Percentiles rank a stretch among this genome's conserved stretches.
Conservation (phyloP, 2,797 vertebrate species). For the Hoplostethus atlanticus region DNA sequence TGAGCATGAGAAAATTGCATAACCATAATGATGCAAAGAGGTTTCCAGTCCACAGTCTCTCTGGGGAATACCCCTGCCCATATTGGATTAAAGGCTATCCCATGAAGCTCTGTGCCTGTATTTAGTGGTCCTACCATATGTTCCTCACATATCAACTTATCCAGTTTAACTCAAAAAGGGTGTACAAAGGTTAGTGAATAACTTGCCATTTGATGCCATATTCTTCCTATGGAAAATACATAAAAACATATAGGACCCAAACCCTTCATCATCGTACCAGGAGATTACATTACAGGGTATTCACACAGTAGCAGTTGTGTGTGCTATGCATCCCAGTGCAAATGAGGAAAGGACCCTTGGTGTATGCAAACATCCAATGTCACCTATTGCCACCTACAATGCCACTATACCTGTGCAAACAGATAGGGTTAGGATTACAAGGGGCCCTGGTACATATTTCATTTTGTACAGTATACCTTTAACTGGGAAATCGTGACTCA, state of each 20-base stretch:
- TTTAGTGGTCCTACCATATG: conserved; percentile 45
- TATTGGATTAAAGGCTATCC: conserved; percentile 72
- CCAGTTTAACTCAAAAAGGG: neutral
- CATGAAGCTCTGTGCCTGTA: conserved; percentile 57
- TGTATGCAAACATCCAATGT: conserved; percentile 9
- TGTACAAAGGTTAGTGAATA: no score
- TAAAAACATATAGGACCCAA: conserved; percentile 69
- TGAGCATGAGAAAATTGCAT: conserved; percentile 34
- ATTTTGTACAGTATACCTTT: conserved; percentile 44
- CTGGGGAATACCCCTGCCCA: conserved; percentile 72
- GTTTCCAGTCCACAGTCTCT: conserved; percentile 57
- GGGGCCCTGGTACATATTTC: conserved; percentile 16
- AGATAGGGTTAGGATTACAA: conserved; percentile 8
- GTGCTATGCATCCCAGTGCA: conserved; percentile 49
- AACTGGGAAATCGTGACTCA: conserved; percentile 57
- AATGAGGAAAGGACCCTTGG: conserved; percentile 19
- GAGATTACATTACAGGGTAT: conserved; percentile 82
- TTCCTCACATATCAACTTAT: conserved; percentile 50
- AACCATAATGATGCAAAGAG: conserved; percentile 60
- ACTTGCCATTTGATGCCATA: no score
- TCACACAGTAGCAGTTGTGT: conserved; percentile 74
- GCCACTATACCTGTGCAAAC: conserved; percentile 20
- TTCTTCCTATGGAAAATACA: no score
- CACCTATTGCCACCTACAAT: conserved; percentile 1
- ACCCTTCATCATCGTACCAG: conserved; percentile 74